These are phyloP conservation scores for Chaitophorus viminalis DNA, from an alignment of 2,888 invertebrate genomes.

Conservation along the genomic window DNA sequence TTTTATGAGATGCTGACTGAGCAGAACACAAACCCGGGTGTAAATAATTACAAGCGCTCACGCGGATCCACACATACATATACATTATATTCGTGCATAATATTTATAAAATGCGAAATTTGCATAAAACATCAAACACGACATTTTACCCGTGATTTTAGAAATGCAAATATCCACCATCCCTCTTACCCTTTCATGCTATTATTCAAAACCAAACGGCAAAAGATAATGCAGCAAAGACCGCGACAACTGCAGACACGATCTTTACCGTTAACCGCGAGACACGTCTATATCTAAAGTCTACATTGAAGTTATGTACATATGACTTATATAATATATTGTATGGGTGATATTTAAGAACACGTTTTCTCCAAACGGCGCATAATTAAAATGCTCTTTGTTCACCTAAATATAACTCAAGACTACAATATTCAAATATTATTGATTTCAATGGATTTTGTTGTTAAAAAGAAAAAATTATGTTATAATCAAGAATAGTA, in stretches of 20 bases:
- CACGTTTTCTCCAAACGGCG: conserved; percentile 24
- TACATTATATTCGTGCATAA: neutral
- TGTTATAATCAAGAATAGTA: neutral
- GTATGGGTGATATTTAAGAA: conserved; percentile 9
- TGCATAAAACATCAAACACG: conserved; percentile 47
- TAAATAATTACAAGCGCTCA: conserved; percentile 54
- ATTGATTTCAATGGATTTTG: neutral
- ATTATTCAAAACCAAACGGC: conserved; percentile 13
- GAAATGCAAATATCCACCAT: conserved; percentile 34
- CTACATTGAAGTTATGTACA: neutral
- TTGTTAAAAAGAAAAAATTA: neutral
- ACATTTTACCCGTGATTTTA: conserved; percentile 22
- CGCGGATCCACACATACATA: conserved; percentile 32
- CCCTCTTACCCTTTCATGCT: neutral
- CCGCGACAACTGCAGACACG: conserved; percentile 20
- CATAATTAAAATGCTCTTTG: conserved; percentile 40
- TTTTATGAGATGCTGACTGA: conserved; percentile 28
- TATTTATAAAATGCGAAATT: conserved; percentile 31
- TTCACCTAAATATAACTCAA: neutral
- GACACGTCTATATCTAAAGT: conserved; percentile 10
- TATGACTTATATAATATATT: conserved; percentile 2
- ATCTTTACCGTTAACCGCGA: conserved; percentile 53
- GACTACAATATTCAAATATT: neutral
- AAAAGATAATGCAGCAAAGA: neutral
- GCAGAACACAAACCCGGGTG: conserved; percentile 32